Base-by-base conservation (phyloP, 1,140 invertebrate species). In the Riptortus pedestris region DNA sequence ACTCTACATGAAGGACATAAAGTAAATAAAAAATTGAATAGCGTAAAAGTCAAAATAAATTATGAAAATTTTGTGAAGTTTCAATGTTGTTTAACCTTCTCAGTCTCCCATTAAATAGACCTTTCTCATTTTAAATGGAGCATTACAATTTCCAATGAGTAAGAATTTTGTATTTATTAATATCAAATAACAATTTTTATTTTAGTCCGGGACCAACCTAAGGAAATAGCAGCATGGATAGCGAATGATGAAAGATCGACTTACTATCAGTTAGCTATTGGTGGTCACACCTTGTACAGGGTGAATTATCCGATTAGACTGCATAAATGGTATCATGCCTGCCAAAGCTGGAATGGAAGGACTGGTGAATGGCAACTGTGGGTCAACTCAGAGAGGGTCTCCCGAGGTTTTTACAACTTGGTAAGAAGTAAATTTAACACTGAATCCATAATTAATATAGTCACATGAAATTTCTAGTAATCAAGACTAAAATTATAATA, bases 341-440 rank as follows among this genome's bases (percentile, higher is more conserved):
- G 88, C 70, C 84, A 87, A 69, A 89, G 87, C 61, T 91, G 88
- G 88, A 91, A 90, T 72, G 87, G 87, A 27, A 85, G 83, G 69
- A 88, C 87, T 12, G 88, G 87, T 48, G 87, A 91, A 74, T 91
- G 88, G 88, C 87, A 90, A 75, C 82, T 90, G 61, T 90, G 87
- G 87, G 82, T 91, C 51, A 88, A 90, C 73, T 83, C 84, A 27
- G 87, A 90, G 72, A 78, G 87, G 66, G 86, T 90, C 26, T 87
- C 87, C 65, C 79, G 87, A 71, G 88, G 88, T 60, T 90, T 87
- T 74, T 84, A 90, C 74, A 90, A 90, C 73, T 80, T 87, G 77
- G 87, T 90, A 77, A 84, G 82, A n/a, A n/a, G n/a, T n/a, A n/a
- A n/a, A n/a, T n/a, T n/a, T n/a, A n/a, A n/a, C n/a, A n/a, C n/a